Conservation (phyloP, 2,113 vertebrate species). For the Scytalopus superciliaris region DNA sequence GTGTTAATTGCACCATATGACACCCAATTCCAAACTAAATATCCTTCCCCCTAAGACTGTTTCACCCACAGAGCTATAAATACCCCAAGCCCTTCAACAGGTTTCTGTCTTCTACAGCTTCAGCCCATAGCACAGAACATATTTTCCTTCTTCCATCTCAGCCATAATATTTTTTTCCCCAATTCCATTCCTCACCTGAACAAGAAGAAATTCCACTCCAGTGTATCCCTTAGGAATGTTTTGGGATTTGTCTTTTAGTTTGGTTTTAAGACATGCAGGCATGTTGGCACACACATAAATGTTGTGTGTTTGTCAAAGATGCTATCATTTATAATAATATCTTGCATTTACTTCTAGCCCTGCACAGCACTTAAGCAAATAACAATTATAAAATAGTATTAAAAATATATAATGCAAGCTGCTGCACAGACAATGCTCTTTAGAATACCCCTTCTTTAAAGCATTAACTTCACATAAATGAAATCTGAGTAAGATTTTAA, state of each 20-base stretch:
- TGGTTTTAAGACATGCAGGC: neutral
- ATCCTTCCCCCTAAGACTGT: neutral
- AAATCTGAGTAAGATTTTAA: neutral
- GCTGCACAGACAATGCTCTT: neutral
- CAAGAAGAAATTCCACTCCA: neutral
- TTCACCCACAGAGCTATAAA: neutral
- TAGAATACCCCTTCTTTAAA: neutral
- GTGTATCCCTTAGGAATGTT: neutral
- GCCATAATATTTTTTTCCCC: neutral
- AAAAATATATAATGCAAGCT: neutral
- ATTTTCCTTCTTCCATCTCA: neutral
- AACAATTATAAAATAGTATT: neutral
- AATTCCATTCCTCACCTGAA: neutral
- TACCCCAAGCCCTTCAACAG: neutral
- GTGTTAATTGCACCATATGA: neutral
- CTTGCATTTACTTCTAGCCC: neutral
- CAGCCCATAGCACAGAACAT: neutral
- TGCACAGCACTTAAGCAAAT: neutral
- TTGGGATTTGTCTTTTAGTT: neutral
- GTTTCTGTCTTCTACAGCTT: neutral
- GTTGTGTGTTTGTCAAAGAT: neutral
- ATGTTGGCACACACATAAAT: neutral
- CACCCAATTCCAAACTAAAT: neutral
- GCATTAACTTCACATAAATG: neutral
- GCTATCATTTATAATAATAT: neutral